Conservation (phyloP, 2,888 invertebrate genomes). For the Heteropelma amictum region DNA sequence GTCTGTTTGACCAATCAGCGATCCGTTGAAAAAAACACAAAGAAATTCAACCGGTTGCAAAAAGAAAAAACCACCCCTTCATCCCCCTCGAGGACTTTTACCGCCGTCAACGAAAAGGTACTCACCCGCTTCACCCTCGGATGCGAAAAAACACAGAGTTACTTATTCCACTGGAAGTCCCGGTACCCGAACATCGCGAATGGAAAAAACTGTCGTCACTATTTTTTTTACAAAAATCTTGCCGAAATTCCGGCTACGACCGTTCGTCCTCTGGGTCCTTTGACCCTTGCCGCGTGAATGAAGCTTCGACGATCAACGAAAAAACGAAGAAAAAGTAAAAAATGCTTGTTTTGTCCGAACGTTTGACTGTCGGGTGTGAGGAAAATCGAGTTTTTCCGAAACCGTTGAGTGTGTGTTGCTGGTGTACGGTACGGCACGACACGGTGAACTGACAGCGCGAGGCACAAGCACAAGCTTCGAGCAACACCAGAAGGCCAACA, state of each 20-base stretch:
- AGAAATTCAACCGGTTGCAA: not conserved
- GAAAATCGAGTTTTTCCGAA: conserved; percentile 11
- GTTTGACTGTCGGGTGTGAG: not conserved
- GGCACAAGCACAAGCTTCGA: conserved; percentile 63
- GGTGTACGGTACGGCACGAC: conserved; percentile 60
- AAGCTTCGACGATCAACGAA: too few relatives aligned
- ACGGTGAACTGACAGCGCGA: conserved; percentile 72
- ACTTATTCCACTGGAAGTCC: conserved; percentile 31
- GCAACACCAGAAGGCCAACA: conserved; percentile 60
- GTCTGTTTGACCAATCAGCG: not conserved
- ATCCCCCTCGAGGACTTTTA: not conserved
- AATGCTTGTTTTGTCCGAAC: not conserved
- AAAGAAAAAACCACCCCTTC: not conserved
- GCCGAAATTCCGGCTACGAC: too few relatives aligned
- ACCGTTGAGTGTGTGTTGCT: conserved; percentile 27
- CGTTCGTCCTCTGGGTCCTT: too few relatives aligned
- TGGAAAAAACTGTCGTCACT: not conserved
- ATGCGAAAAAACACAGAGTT: conserved; percentile 8
- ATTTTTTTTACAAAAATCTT: not conserved
- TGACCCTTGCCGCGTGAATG: too few relatives aligned
- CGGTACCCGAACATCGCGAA: conserved; percentile 24
- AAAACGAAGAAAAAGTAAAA: too few relatives aligned
- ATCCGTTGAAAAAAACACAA: not conserved
- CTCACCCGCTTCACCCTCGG: conserved; percentile 40
- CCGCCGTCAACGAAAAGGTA: not conserved